Base-by-base conservation (phyloP, 2,113 vertebrate genomes). In the Phalacrocorax brasilianus region DNA sequence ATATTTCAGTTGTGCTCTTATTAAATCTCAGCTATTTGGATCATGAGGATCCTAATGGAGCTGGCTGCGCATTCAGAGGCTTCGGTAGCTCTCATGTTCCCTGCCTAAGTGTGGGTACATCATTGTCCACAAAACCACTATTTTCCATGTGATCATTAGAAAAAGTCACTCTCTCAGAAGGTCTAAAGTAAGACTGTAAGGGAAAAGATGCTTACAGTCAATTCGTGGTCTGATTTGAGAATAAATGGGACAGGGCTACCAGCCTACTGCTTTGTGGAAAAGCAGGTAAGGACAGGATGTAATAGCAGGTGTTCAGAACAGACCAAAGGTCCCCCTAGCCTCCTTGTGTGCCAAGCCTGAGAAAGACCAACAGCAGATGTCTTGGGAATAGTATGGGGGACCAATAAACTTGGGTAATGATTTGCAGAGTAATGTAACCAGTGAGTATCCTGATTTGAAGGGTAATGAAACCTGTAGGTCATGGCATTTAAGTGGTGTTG, bases 51-150 rank as follows among this genome's bases (percentile, higher is more conserved):
- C 7, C 8, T 84, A 22, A 16, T 63, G 30, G 40, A 85, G 55
- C 61, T 66, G 44, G 12, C 14, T 81, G 70, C 28, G 22, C 61
- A 52, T 70, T 61, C 38, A 56, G 52, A 61, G 50, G 21, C 14
- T 88, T 67, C 49, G 0, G 0, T 14, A 72, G 47, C 62, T 72
- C 38, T 62, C 6, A 0, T 50, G 32, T 59, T 65, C 79, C 58
- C 33, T 75, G 0, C 22, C 7, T 62, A 5, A 45, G 8, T 61
- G 20, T 65, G 30, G 26, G 26, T 27, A 32, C 4, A 2, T 23
- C 22, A 10, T 5, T 82, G 58, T 59, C 33, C 62, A 66, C 49
- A 76, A 47, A 88, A 47, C 4, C 19, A 16, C 35, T 62, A 0
- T 33, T 61, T 50, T 40, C 18, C 45, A 2, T 26, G 26, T 50